Percentiles rank a stretch among this genome's conserved stretches.
Evolutionary conservation across 1,140 invertebrate genomes (phyloP).

Genomic region (Tetragnatha versicolor): DNA sequence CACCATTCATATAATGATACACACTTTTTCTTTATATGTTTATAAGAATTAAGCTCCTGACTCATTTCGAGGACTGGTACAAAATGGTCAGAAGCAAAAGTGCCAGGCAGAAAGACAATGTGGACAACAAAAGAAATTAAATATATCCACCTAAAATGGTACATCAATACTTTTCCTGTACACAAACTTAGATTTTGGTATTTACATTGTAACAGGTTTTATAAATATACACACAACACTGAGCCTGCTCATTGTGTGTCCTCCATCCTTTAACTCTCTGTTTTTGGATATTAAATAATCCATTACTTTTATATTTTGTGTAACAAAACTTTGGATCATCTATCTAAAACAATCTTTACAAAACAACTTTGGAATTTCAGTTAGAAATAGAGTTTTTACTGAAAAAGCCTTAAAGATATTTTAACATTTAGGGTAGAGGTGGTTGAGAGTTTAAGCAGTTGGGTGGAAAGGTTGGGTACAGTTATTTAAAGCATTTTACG

Average conservation of each 20-base stretch:
- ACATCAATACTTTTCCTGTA: constrained; percentile 28
- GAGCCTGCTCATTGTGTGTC: constrained; percentile 52
- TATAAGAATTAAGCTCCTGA: constrained; percentile 45
- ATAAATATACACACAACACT: constrained; percentile 39
- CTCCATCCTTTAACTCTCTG: no score
- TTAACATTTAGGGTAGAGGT: no score
- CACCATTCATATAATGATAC: constrained; percentile 49
- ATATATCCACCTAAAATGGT: constrained; percentile 38
- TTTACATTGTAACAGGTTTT: constrained; percentile 1
- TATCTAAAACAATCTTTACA: no score
- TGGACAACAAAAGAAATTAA: constrained; percentile 30
- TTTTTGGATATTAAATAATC: no score
- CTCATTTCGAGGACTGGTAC: background rate
- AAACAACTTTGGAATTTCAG: no score
- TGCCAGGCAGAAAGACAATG: constrained; percentile 24
- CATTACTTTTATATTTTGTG: no score
- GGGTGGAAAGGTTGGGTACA: no score
- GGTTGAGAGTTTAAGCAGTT: no score
- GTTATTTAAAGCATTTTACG: no score
- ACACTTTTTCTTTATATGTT: constrained; percentile 30
- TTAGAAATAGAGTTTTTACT: no score
- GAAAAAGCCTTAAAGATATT: no score
- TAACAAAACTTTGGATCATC: no score
- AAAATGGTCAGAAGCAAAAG: constrained; percentile 34
- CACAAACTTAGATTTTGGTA: constrained; percentile 18